Base-by-base conservation (phyloP, 1,140 invertebrate species). In the Ostrea edulis region DNA sequence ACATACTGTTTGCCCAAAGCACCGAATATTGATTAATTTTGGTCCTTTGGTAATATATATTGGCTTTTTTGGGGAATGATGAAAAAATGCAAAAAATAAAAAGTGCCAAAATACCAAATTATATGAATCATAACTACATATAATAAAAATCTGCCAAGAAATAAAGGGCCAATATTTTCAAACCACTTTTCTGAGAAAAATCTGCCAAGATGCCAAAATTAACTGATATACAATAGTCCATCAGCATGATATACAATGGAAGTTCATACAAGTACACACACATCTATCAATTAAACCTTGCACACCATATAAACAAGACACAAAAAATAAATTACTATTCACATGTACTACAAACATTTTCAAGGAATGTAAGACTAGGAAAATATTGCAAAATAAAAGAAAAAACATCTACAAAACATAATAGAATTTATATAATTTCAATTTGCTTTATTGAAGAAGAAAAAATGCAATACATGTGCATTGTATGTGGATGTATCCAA, bases 321-420 rank as follows among this genome's bases (percentile, higher is more conserved):
- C 3, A 62, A 20, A 5, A 62, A 62, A 62, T 62, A 62, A 62
- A 62, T 62, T 62, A 62, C n/a, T 62, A 62, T 20, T 2, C 35
- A 44, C 35, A 44, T 44, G n/a, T 62, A 62, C n/a, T 62, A 62
- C 35, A 62, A 62, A 62, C 14, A 20, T 62, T 62, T 44, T 62
- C 17, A 62, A 17, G 68, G 68, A 77, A 77, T 77, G 68, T 77
- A 77, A 77, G 68, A 77, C 68, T 77, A 77, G 68, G 68, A 77
- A 77, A 77, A 77, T 77, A 77, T 77, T 77, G 68, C 68, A 77
- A 77, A 77, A 77, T 29, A 62, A 62, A 62, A 62, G 17, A 62
- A 62, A 58, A 58, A 58, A 3, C 11, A 35, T 35, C 14, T 77
- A 44, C 68, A 77, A 71, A 29, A 25, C 12, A 14, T 35, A 14